Evolutionary conservation across 2,113 vertebrate species (phyloP).

Genomic region (Corythaeola cristata): DNA sequence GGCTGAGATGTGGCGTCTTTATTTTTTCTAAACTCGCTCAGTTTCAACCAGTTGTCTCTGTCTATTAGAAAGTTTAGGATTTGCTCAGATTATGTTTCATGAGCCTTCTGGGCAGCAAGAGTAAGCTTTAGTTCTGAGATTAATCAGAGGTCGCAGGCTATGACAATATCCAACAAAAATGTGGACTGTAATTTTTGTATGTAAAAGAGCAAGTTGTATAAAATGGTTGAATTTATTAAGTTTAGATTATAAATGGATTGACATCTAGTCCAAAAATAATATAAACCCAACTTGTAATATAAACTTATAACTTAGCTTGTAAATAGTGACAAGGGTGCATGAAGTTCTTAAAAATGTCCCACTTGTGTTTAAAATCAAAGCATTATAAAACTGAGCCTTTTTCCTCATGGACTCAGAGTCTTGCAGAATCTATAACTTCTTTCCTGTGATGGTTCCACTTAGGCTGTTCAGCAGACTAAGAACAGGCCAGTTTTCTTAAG

Average conservation of each 20-base stretch:
- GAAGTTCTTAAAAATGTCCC: conserved; percentile 42
- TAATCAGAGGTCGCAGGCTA: neutral
- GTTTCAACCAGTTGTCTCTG: neutral
- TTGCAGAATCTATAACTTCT: neutral
- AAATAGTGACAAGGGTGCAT: conserved; percentile 61
- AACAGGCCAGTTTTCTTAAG: neutral
- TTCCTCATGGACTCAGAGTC: neutral
- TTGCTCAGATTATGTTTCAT: neutral
- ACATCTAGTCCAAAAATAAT: conserved; percentile 31
- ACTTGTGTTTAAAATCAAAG: conserved; percentile 18
- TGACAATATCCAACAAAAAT: conserved; percentile 18
- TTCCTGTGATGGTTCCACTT: neutral
- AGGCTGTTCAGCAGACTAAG: neutral
- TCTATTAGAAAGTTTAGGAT: neutral
- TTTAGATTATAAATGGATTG: conserved; percentile 17
- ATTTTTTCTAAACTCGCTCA: neutral
- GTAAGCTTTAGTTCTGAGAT: neutral
- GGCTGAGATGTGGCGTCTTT: neutral
- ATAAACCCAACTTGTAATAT: conserved; percentile 52
- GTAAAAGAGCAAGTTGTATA: conserved; percentile 15
- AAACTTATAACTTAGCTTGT: conserved; percentile 42
- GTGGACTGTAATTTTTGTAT: conserved; percentile 16
- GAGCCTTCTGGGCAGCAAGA: neutral
- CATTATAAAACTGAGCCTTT: neutral
- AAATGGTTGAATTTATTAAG: conserved; percentile 15